Conservation (phyloP, 2,888 invertebrate genomes). For the Poecilobothrus nobilitatus region DNA sequence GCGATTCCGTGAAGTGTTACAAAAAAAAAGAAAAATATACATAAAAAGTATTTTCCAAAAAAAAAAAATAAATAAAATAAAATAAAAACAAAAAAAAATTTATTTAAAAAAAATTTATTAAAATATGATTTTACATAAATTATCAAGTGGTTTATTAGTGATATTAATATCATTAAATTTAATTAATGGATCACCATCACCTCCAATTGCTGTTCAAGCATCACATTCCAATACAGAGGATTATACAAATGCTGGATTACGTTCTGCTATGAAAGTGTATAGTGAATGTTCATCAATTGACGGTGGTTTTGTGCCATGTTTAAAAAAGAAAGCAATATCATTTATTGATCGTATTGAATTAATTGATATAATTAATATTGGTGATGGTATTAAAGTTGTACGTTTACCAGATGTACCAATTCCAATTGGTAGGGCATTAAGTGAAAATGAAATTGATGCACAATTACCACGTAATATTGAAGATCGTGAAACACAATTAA, state of each 20-base stretch:
- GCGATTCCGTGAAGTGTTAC: neutral
- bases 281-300: conserved; percentile 67
- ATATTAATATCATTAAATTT: conserved; percentile 13
- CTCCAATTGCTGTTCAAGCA: conserved; percentile 11
- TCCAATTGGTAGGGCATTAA: conserved; percentile 29
- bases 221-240: conserved; percentile 29
- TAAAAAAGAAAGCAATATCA: conserved; percentile 72
- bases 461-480: conserved; percentile 57
- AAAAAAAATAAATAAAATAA: neutral
- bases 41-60: neutral
- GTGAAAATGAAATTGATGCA: conserved; percentile 62
- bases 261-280: conserved; percentile 60
- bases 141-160: conserved; percentile 19
- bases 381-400: conserved; percentile 61
- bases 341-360: conserved; percentile 68
- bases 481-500: conserved; percentile 59
- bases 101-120: neutral
- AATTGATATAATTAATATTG: conserved; percentile 56
- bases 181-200: conserved; percentile 19
- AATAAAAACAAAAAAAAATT: neutral
- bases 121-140: neutral
- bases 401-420: conserved; percentile 44
- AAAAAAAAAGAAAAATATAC: neutral
- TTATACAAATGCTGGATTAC: conserved; percentile 52
- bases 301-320: conserved; percentile 59